Base-by-base conservation (phyloP, 1,140 invertebrate genomes). In the Zaprionus lachaisei region DNA sequence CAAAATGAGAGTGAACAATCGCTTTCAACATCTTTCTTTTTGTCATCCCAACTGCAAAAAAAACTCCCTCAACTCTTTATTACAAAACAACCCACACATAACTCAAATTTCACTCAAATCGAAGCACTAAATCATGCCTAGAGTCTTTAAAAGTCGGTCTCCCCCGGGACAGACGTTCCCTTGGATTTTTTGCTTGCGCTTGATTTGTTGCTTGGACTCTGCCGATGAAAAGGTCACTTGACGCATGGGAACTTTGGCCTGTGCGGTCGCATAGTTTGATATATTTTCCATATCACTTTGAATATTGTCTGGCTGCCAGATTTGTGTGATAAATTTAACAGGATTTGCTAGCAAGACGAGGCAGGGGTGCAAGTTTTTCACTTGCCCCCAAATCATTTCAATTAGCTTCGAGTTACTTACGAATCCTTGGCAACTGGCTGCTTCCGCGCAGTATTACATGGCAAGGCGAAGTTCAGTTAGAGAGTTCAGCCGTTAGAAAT, bases 301-400 rank as follows among this genome's bases (percentile, higher is more conserved):
- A 80, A 80, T 80, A 78, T 77, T 75, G 73, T 41, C 72, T 47
- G 73, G 17, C 24, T 34, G 69, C 44, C 51, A 67, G 79, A 80
- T 80, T 80, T 74, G 80, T 83, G 75, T 77, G 65, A 77, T 82
- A 67, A 80, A 87, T 83, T 80, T 80, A 79, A 80, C 60, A 51
- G 57, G 64, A 80, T 83, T 83, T 72, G 57, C 67, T 11, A 4
- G 31, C 31, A 34, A 34, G 9, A 3, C 31, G 31, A 34, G 31
- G 28, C 28, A 9, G 31, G 9, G 31, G 31, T 71, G 63, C 63
- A 77, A 66, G 79, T 83, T 83, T 82, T 72, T 72, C n/a, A 47
- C 41, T 64, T 44, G 24, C 54, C 38, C 20, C 73, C 34, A 76
- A 76, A 72, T 76, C 61, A 72, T 76, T 71, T 76, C 73, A 76